Base-by-base conservation (phyloP, 2,113 vertebrate genomes). In the Myotis brandtii region DNA sequence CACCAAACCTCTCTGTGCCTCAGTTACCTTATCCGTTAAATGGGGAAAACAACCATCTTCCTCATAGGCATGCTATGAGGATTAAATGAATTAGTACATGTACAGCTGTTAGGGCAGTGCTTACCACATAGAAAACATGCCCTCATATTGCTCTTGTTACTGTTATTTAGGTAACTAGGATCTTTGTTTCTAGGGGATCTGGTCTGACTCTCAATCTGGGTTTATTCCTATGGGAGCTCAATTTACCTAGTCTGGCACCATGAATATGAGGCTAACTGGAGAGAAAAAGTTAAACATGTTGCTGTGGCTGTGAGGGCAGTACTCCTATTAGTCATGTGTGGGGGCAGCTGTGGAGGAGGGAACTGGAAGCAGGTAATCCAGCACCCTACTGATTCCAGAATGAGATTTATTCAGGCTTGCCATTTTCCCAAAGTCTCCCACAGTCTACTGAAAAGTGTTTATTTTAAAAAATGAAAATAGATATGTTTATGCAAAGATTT, bases 401-500 rank as follows among this genome's bases (percentile, higher is more conserved):
- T 34, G 27, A 75, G 27, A 86, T 34, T 92, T 13, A 32, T 34
- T 86, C 10, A 32, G 25, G 10, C 27, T 75, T 75, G 23, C 16
- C 27, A 2, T 85, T 67, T 93, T 1, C 66, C 43, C 23, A 32
- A 18, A 66, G 11, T 32, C 12, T 73, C 56, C 37, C n/a, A 46
- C 2, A 32, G 70, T 80, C 84, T 92, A 40, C 70, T 87, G 56
- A 87, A 82, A 64, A 59, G 16, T n/a, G 14, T 37, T 77, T 73
- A 40, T 46, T 83, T 73, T 75, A 10, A 3, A 64, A 93, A 91
- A 88, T 62, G 64, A 86, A 87, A 75, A 43, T 43, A 81, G 32
- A 56, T 86, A n/a, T 67, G 69, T 43, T 87, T 67, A 50, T 69
- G 67, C 30, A 95, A 92, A 67, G 6, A 54, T 85, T 80, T 89